Conservation (phyloP, 2,113 vertebrate genomes). For the Scortum barcoo region DNA sequence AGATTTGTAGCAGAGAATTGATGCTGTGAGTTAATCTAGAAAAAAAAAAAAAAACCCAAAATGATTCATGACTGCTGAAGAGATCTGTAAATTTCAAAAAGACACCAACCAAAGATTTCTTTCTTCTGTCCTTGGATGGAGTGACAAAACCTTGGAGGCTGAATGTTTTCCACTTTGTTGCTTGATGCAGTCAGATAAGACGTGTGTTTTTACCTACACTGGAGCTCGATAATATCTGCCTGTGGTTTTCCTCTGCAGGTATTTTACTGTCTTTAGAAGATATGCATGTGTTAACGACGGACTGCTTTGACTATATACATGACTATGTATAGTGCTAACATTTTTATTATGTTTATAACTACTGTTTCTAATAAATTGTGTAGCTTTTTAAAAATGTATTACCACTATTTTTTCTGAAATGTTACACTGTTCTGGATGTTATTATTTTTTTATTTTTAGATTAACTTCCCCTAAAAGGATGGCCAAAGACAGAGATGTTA, state of each 20-base stretch:
- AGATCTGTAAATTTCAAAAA: slow-evolving; percentile 32
- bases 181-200: slow-evolving; percentile 14
- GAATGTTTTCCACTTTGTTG: slow-evolving; percentile 30
- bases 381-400: slow-evolving; percentile 47
- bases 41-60: too few species aligned
- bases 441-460: neutral
- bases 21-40: slow-evolving; percentile 36
- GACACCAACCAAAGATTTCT: neutral
- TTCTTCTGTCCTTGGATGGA: slow-evolving; percentile 10
- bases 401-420: slow-evolving; percentile 20
- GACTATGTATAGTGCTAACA: slow-evolving; percentile 52
- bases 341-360: slow-evolving; percentile 37
- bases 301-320: slow-evolving; percentile 38
- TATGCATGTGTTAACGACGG: slow-evolving; percentile 40
- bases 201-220: slow-evolving; percentile 52
- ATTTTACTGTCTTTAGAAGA: slow-evolving; percentile 28
- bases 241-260: slow-evolving; percentile 18
- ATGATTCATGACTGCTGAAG: slow-evolving; percentile 17
- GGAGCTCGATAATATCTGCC: slow-evolving; percentile 39
- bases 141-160: slow-evolving; percentile 12
- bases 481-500: neutral
- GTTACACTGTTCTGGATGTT: slow-evolving; percentile 2
- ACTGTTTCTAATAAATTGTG: slow-evolving; percentile 63
- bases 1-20: slow-evolving; percentile 1
- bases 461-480: neutral